Base-by-base conservation (phyloP, 1,140 invertebrate species). In the Nasonia vitripennis region DNA sequence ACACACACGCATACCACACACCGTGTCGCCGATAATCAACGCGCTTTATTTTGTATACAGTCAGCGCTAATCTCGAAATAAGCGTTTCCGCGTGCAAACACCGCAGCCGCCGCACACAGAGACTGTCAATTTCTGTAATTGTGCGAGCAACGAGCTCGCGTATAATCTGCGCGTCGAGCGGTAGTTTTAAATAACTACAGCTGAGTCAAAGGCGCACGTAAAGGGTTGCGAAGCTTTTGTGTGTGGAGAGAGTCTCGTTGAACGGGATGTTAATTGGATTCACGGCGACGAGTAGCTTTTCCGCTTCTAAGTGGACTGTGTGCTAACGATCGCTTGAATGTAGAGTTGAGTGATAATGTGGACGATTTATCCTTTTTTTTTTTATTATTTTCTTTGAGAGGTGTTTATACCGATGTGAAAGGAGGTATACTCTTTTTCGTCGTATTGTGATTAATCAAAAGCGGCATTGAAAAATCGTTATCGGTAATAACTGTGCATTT, bases 251-350 rank as follows among this genome's bases (percentile, higher is more conserved):
- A 51, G 17, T 51, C 5, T 23, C 74, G 41, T 45, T 45, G 23
- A 75, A 75, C 74, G 74, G 45, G 74, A 77, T 77, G 74, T 45
- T 77, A 77, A 77, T 77, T 77, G 27, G 74, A 51, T 77, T 45
- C 6, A 41, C 27, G 1, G 27, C 27, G 34, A 37, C 41, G 14
- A 3, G 20, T 17, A n/a, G 55, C n/a, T 62, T 62, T 71, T 11
- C 23, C 17, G 70, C 27, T n/a, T 71, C 0, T 34, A 31, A 45
- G 9, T 45, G 41, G 41, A 45, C 41, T n/a, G 10, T n/a, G 23
- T 3, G 23, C 67, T 51, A 51, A 55, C 55, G 55, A 62, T 71
- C 31, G 4, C 23, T 71, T 71, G n/a, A 23, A 31, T 3, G 34
- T 37, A 71, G 6, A 45, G 41, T 45, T 45, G 41, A 37, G 34